Evolutionary conservation across 1,140 invertebrate genomes (phyloP), one percentile per base, ranked within the genome.

Genomic region (Drosophila quadrilineata): DNA sequence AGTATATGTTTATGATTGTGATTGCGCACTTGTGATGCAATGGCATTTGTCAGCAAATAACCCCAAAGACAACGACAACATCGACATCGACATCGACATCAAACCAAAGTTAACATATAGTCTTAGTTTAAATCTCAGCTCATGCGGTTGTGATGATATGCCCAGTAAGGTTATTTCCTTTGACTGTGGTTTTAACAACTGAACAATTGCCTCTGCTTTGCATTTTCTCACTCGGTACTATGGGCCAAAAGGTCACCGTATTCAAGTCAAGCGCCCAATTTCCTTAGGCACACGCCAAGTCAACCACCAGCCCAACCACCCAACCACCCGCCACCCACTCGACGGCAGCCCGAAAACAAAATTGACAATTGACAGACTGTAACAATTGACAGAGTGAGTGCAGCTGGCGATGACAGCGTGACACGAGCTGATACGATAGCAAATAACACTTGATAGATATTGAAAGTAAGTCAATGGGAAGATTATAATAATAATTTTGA

Each of bases 11-110:
- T n/a, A n/a, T n/a, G n/a, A n/a, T n/a, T n/a, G n/a, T n/a, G n/a
- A n/a, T n/a, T n/a, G n/a, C n/a, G n/a, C n/a, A n/a, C n/a, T 33
- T 54, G 48, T 68, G 64, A 58, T 68, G 64, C 58, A 68, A 68
- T 21, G 54, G 26, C 22, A 49, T 58, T 58, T 57, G 53, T 56
- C 17, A 48, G 60, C 35, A 35, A n/a, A 38, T 14, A 50, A 8
- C 16, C 16, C 6, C n/a, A n/a, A n/a, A n/a, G n/a, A n/a, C n/a
- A n/a, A n/a, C n/a, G n/a, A 53, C 29, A 3, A 46, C 43, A 46
- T 31, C 2, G 43, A 29, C 6, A 26, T 29, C 6, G n/a, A 12
- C 29, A 22, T 36, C 10, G 48, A 14, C 33, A 52, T 12, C 22
- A 24, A 52, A n/a, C 38, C 17, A 3, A 26, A 52, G 12, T 14